Evolutionary conservation across 2,113 vertebrate species (phyloP).

Genomic region (Peromyscus polionotus): DNA sequence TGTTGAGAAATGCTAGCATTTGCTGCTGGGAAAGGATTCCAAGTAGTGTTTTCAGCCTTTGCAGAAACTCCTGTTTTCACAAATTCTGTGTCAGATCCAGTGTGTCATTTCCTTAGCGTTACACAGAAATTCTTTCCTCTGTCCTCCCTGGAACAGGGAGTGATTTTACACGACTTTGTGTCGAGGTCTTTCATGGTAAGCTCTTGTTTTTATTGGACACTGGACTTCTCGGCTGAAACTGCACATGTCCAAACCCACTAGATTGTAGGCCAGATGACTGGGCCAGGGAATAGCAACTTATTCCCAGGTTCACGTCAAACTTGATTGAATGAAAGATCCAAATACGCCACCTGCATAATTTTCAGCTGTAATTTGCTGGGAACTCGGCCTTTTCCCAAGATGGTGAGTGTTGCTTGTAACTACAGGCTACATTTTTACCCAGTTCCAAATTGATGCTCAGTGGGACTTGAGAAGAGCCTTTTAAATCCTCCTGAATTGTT

Average conservation of each 20-base stretch:
- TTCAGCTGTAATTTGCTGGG: conserved; percentile 71
- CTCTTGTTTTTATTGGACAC: conserved; percentile 78
- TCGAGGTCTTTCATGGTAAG: conserved; percentile 73
- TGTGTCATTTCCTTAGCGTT: conserved; percentile 58
- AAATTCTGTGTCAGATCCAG: conserved; percentile 59
- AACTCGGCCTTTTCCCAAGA: conserved; percentile 77
- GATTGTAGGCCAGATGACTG: conserved; percentile 39
- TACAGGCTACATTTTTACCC: background rate
- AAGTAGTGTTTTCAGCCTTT: conserved; percentile 24
- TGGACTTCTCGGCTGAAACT: conserved; percentile 24
- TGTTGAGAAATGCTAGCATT: conserved; percentile 62
- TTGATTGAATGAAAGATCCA: conserved; percentile 30
- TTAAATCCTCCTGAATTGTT: background rate
- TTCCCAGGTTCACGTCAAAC: conserved; percentile 63
- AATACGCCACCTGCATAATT: conserved; percentile 83
- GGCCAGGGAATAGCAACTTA: conserved; percentile 54
- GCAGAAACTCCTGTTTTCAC: conserved; percentile 39
- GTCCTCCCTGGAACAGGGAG: conserved; percentile 58
- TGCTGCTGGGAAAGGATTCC: conserved; percentile 37
- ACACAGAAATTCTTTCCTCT: conserved; percentile 61
- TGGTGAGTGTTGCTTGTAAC: conserved; percentile 75
- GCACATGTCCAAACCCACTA: conserved; percentile 42
- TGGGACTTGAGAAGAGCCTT: background rate
- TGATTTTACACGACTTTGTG: conserved; percentile 71
- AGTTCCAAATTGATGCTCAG: background rate